phyloP scores from a whole-genome alignment of 2,113 vertebrate species.

The Mugil cephalus region DNA sequence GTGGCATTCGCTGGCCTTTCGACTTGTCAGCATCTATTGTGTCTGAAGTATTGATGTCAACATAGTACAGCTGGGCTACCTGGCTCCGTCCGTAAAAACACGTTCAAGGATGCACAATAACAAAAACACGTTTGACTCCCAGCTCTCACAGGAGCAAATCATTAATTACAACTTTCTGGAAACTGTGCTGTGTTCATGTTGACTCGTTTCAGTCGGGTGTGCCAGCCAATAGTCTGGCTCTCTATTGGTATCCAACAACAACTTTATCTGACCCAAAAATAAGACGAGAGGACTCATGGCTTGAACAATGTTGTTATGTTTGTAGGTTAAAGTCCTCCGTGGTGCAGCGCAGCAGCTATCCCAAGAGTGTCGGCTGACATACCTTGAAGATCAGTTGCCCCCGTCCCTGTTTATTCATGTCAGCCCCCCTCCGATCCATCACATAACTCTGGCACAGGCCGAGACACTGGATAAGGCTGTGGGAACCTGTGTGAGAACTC shows the following conservation, averaged over 20 bases:
- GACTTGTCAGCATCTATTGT: conserved; percentile 71
- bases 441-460: conserved; percentile 75
- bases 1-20: conserved; percentile 44
- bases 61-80: neutral
- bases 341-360: conserved; percentile 67
- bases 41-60: conserved; percentile 38
- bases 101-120: neutral
- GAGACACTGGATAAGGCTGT: conserved; percentile 81
- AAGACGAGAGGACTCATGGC: conserved; percentile 30
- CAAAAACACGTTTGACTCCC: neutral
- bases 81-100: no score
- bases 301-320: conserved; percentile 66
- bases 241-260: conserved; percentile 41
- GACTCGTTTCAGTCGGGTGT: conserved; percentile 1
- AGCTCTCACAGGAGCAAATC: neutral
- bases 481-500: conserved; percentile 66
- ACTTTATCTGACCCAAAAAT: conserved; percentile 46
- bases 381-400: conserved; percentile 75
- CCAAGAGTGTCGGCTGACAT: conserved; percentile 67
- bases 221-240: conserved; percentile 31
- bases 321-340: conserved; percentile 62
- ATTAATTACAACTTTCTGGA: conserved; percentile 1
- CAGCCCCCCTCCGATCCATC: conserved; percentile 63
- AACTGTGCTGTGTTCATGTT: neutral
- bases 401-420: conserved; percentile 68